Percentiles rank a stretch among this genome's conserved stretches.
Evolutionary conservation across 2,113 vertebrate species (phyloP).

Genomic region (Monopterus albus): DNA sequence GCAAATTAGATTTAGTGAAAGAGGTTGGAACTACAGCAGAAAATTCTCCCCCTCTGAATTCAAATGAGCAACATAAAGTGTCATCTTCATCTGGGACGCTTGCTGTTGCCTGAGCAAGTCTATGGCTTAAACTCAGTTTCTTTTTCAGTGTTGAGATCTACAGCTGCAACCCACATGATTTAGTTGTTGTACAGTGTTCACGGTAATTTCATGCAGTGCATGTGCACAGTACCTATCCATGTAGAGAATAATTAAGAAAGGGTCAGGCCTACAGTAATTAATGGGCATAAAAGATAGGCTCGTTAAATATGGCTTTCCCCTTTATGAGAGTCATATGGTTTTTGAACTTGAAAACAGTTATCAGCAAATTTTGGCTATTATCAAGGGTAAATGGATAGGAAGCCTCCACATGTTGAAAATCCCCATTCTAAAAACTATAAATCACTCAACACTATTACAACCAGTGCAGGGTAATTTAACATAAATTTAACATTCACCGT

Average conservation of each 20-base stretch:
- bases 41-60: slow-evolving; percentile 66
- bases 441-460: not conserved
- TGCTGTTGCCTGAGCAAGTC: slow-evolving; percentile 52
- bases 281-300: slow-evolving; percentile 24
- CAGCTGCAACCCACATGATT: slow-evolving; percentile 7
- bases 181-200: slow-evolving; percentile 10
- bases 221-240: slow-evolving; percentile 20
- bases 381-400: slow-evolving; percentile 19
- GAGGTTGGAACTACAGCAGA: slow-evolving; percentile 53
- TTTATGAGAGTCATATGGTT: slow-evolving; percentile 5
- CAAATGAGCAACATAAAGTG: slow-evolving; percentile 66
- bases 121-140: slow-evolving; percentile 33
- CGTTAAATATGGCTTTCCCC: slow-evolving; percentile 31
- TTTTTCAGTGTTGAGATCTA: slow-evolving; percentile 14
- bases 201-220: slow-evolving; percentile 11
- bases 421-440: not conserved
- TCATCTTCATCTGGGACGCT: slow-evolving; percentile 75
- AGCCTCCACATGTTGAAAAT: not conserved
- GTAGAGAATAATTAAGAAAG: slow-evolving; percentile 38
- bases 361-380: not conserved
- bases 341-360: slow-evolving; percentile 21
- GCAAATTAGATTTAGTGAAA: slow-evolving; percentile 76
- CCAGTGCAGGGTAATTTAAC: not conserved
- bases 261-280: slow-evolving; percentile 37
- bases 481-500: not conserved